Percentiles rank a stretch among this genome's conserved stretches.
Evolutionary conservation across 2,797 vertebrate species (phyloP).

Genomic region (Chelmon rostratus): DNA sequence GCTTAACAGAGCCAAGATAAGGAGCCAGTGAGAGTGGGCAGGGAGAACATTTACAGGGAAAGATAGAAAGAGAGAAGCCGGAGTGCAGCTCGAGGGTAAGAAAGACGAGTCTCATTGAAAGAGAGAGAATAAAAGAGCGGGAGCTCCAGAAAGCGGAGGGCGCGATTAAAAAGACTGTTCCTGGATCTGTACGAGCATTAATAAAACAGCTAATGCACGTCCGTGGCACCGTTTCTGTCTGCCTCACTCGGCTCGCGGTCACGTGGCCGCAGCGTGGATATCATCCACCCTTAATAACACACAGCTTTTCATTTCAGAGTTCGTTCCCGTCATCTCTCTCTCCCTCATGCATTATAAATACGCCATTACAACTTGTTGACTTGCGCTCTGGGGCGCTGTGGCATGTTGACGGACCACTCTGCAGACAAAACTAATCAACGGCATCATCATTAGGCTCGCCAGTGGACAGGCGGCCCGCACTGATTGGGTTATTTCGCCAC

Average conservation of each 20-base stretch:
- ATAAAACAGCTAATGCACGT: constrained; percentile 60
- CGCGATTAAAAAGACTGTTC: constrained; percentile 60
- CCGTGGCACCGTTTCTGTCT: constrained; percentile 23
- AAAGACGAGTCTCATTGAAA: constrained; percentile 34
- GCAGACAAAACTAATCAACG: constrained; percentile 68
- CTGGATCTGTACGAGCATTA: constrained; percentile 56
- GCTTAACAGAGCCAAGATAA: constrained; percentile 52
- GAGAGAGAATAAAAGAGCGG: constrained; percentile 51
- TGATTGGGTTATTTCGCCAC: constrained; percentile 70
- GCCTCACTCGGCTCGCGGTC: constrained; percentile 30
- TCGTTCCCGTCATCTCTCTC: constrained; percentile 30
- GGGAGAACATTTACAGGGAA: constrained; percentile 21
- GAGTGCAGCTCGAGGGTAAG: constrained; percentile 55
- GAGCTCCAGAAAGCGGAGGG: constrained; percentile 41
- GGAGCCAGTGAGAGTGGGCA: constrained; percentile 26
- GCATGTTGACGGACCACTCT: constrained; percentile 59
- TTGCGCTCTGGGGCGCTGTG: constrained; percentile 47
- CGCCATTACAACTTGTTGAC: constrained; percentile 76
- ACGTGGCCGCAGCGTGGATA: constrained; percentile 31
- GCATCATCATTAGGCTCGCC: constrained; percentile 63
- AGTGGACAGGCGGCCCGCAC: constrained; percentile 26
- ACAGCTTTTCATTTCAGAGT: constrained; percentile 63
- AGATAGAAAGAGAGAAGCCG: constrained; percentile 28
- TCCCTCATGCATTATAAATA: constrained; percentile 73
- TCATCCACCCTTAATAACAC: constrained; percentile 54